Evolutionary conservation across 2,888 invertebrate genomes (phyloP), one percentile per base, ranked within the genome.

Genomic region (Tachina grossa): DNA sequence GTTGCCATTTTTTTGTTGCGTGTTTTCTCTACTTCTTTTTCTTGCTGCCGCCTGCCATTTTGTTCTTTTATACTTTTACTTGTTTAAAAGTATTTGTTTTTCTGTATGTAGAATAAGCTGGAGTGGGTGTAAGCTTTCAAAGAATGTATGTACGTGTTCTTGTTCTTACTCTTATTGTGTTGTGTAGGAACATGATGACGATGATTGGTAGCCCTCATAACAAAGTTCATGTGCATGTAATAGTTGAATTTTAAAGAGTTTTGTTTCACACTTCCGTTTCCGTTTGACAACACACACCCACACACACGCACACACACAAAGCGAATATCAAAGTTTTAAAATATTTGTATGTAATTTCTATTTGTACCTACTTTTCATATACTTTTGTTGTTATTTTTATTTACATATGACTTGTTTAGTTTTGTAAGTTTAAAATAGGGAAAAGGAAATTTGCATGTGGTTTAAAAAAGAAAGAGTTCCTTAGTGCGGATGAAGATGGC

Each of bases 241-340:
- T 47, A 47, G 59, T 66, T 74, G 55, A 84, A 65, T 74, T 85
- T 86, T 74, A 82, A 87, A 87, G 85, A 85, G 81, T 87, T 87
- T 83, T 81, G 83, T 86, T 88, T 86, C 86, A 87, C 87, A 87
- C 87, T 87, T 88, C 88, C 88, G 87, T 87, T 87, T 87, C 88
- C 88, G 86, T 83, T 83, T 61, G 14, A 55, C 78, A 82, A 83
- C 63, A 63, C n/a, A 49, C 59, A 66, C 9, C 45, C n/a, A 59
- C 5, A 55, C 31, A 71, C n/a, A 51, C n/a, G n/a, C 16, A 51
- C 6, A n/a, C 43, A 65, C 16, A 55, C 41, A 77, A 59, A 45
- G 57, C 31, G 31, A 71, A 31, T 47, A 72, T 19, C 43, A 78
- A 85, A 75, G 68, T 71, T 43, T 51, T 19, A 45, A 71, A 57